A percentile compares a stretch with the other conserved stretches of the same genome.
Conservation (phyloP, 2,888 invertebrate genomes). For the Mamestra brassicae region DNA sequence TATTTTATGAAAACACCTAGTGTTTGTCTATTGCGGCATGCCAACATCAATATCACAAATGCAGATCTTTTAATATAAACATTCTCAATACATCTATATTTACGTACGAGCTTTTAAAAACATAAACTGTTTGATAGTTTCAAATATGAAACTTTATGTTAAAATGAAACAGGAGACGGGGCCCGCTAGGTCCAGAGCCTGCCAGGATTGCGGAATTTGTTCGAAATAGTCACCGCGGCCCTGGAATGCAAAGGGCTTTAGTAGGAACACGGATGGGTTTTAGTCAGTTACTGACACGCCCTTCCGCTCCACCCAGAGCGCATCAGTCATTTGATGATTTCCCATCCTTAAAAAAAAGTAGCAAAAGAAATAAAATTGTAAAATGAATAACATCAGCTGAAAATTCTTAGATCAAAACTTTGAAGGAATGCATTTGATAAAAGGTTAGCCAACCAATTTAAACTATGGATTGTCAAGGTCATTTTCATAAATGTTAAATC, state of each 20-base stretch:
- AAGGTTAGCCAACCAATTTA: not conserved
- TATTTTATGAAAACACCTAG: too few relatives aligned
- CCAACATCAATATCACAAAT: slow-evolving; percentile 23
- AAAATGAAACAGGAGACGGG: too few relatives aligned
- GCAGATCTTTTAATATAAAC: slow-evolving; percentile 12
- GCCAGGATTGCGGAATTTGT: too few relatives aligned
- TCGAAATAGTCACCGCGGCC: too few relatives aligned
- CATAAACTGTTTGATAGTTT: not conserved
- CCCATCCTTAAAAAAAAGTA: too few relatives aligned
- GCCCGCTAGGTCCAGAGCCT: too few relatives aligned
- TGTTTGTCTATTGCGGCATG: slow-evolving; percentile 2
- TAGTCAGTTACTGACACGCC: too few relatives aligned
- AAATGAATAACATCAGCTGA: not conserved
- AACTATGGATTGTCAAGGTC: not conserved
- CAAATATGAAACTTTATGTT: not conserved
- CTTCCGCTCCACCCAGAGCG: too few relatives aligned
- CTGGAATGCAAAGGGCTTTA: too few relatives aligned
- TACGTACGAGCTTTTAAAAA: slow-evolving; percentile 21
- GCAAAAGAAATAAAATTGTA: not conserved
- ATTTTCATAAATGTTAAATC: not conserved
- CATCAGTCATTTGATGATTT: too few relatives aligned
- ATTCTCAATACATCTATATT: slow-evolving; percentile 10
- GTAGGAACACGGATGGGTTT: too few relatives aligned
- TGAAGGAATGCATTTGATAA: not conserved
- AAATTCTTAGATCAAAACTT: not conserved